Conservation (phyloP, 2,113 vertebrate genomes). For the Halichoeres trimaculatus region DNA sequence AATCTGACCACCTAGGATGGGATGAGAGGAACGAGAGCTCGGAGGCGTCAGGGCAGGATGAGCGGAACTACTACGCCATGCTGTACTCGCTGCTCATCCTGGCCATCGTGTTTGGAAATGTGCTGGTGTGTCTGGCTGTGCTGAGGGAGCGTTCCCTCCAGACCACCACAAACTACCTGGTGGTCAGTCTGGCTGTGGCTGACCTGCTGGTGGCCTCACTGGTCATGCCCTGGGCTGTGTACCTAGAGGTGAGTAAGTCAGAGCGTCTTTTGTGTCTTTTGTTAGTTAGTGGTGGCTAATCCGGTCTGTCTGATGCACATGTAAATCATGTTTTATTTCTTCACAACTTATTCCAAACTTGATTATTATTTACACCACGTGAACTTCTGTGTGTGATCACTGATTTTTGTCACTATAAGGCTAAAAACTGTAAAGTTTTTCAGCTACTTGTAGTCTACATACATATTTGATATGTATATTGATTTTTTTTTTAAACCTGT, state of each 20-base stretch:
- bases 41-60: constrained; percentile 43
- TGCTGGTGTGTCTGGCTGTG: constrained; percentile 92
- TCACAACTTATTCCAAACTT: neutral
- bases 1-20: constrained; percentile 69
- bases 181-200: constrained; percentile 93
- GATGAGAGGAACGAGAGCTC: constrained; percentile 80
- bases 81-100: constrained; percentile 91
- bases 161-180: constrained; percentile 96
- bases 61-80: constrained; percentile 89
- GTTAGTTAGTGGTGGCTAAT: neutral
- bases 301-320: too few relatives aligned
- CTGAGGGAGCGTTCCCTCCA: constrained; percentile 89
- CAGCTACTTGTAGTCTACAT: too few relatives aligned
- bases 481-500: too few relatives aligned
- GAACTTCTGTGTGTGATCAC: neutral
- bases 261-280: neutral
- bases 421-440: too few relatives aligned
- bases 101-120: constrained; percentile 92
- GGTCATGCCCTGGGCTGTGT: constrained; percentile 97
- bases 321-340: too few relatives aligned
- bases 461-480: too few relatives aligned
- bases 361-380: neutral
- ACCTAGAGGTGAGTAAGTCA: constrained; percentile 89
- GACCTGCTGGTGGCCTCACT: constrained; percentile 93
- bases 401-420: too few relatives aligned